These are phyloP conservation scores for Cryptocephalus moraei DNA, from an alignment of 2,888 invertebrate genomes.

Conservation along the genomic window DNA sequence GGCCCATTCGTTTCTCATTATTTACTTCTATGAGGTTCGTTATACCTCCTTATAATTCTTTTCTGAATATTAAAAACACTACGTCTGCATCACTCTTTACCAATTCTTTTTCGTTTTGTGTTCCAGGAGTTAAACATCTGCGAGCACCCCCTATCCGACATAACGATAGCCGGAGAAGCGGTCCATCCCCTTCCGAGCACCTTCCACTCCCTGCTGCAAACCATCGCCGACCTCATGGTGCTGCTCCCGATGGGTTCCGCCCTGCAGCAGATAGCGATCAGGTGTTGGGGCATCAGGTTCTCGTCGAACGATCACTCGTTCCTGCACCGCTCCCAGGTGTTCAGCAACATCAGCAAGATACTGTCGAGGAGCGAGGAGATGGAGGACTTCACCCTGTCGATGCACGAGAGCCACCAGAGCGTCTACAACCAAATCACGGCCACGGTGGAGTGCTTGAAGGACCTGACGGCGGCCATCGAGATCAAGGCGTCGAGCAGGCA, in stretches of 20 bases:
- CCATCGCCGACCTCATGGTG: slow-evolving; percentile 86
- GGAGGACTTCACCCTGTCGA: slow-evolving; percentile 42
- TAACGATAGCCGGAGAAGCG: slow-evolving; percentile 63
- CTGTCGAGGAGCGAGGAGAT: slow-evolving; percentile 85
- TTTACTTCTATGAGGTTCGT: too few species aligned
- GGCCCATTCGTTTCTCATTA: too few species aligned
- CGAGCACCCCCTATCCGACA: slow-evolving; percentile 72
- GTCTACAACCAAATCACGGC: slow-evolving; percentile 37
- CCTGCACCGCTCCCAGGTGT: slow-evolving; percentile 69
- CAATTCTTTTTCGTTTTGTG: background rate
- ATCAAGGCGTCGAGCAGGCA: slow-evolving; percentile 86
- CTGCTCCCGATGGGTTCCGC: slow-evolving; percentile 79
- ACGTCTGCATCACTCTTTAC: too few species aligned
- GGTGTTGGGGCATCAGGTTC: slow-evolving; percentile 89
- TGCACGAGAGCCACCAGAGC: slow-evolving; percentile 26
- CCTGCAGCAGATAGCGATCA: slow-evolving; percentile 81
- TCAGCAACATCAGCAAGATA: slow-evolving; percentile 92
- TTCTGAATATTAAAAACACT: too few species aligned
- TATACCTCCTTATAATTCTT: too few species aligned
- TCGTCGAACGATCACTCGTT: slow-evolving; percentile 84
- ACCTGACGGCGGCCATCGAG: slow-evolving; percentile 66
- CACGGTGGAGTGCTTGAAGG: slow-evolving; percentile 56
- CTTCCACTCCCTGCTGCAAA: slow-evolving; percentile 80
- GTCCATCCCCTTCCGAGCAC: slow-evolving; percentile 49
- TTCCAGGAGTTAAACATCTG: slow-evolving; percentile 48